These are phyloP conservation scores for Panthera tigris DNA, from an alignment of 2,113 vertebrate species.

Conservation along the genomic window DNA sequence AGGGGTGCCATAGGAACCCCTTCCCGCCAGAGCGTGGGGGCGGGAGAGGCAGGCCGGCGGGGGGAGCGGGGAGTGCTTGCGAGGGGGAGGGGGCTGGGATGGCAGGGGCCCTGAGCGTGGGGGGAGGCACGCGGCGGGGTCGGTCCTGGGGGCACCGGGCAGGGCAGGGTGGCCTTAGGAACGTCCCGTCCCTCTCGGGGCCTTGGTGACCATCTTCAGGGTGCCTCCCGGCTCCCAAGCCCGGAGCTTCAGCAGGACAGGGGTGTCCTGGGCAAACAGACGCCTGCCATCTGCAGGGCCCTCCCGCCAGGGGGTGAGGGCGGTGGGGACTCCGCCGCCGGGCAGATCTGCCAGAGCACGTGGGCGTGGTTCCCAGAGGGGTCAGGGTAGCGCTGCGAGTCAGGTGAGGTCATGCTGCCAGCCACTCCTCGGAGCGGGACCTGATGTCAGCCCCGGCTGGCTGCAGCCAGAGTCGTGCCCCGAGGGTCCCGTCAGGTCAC, in stretches of 20 bases:
- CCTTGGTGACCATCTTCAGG: not conserved
- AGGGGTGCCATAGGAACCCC: constrained; percentile 80
- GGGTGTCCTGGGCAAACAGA: not conserved
- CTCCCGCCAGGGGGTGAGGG: not conserved
- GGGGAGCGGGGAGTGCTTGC: not conserved
- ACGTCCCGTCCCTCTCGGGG: not conserved
- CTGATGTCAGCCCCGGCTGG: not conserved
- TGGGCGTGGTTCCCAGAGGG: not conserved
- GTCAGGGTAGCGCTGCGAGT: not conserved
- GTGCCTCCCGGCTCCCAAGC: not conserved
- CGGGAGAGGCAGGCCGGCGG: constrained; percentile 37
- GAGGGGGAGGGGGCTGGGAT: not conserved
- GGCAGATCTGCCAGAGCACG: not conserved
- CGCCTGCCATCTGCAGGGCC: not conserved
- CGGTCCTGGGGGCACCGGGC: not conserved
- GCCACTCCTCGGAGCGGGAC: not conserved
- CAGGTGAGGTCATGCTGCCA: not conserved
- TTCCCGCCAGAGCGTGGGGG: constrained; percentile 64
- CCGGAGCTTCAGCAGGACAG: not conserved
- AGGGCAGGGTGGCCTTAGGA: not conserved
- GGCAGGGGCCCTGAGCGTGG: not conserved
- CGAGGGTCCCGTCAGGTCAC: not conserved
- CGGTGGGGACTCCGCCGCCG: too few relatives aligned
- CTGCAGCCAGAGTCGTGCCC: accelerated
- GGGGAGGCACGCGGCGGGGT: not conserved